These are phyloP conservation scores for Sinonovacula constricta DNA, from an alignment of 1,140 invertebrate genomes.

Conservation along the genomic window DNA sequence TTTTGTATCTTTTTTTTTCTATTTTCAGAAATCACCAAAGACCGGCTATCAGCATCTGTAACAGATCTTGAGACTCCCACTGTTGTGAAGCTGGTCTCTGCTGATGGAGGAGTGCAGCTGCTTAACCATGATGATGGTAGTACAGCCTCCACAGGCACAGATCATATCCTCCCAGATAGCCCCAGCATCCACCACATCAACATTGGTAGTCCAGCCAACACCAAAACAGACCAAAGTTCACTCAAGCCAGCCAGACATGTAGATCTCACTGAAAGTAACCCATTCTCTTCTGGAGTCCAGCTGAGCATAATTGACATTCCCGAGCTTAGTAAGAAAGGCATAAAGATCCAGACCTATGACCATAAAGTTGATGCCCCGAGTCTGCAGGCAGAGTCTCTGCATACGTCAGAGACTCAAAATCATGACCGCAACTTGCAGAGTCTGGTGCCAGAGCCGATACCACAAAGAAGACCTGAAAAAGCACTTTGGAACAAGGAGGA, in stretches of 20 bases:
- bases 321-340: background rate
- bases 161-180: background rate
- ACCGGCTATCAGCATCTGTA: background rate
- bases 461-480: background rate
- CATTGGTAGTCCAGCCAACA: background rate
- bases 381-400: conserved; percentile 26
- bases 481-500: background rate
- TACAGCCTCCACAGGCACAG: background rate
- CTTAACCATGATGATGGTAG: background rate
- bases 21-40: conserved; percentile 23
- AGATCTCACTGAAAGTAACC: background rate
- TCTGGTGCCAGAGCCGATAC: conserved; percentile 28
- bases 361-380: conserved; percentile 1
- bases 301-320: background rate
- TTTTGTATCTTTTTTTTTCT: background rate
- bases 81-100: conserved; percentile 8
- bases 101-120: background rate
- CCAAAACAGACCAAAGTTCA: background rate
- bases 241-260: background rate
- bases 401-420: conserved; percentile 16
- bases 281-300: background rate
- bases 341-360: conserved; percentile 33
- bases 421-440: conserved; percentile 23
- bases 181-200: background rate
- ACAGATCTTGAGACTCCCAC: background rate